These are phyloP conservation scores for Oxyteleia sp. DNA, from an alignment of 2,888 invertebrate genomes.

Conservation along the genomic window DNA sequence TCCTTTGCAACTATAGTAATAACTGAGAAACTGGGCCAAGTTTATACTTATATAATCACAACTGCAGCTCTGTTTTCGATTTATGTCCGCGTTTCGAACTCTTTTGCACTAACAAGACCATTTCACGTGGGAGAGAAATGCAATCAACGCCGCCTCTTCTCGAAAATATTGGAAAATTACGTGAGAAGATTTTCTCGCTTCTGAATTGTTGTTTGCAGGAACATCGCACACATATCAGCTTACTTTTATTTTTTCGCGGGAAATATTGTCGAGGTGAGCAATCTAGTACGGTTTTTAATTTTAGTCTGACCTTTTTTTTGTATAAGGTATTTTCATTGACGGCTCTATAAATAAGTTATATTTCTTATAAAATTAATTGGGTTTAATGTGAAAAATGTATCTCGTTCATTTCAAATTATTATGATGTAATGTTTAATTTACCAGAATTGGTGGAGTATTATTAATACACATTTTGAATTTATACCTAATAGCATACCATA, in stretches of 20 bases:
- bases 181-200: constrained; percentile 53
- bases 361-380: not conserved
- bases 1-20: constrained; percentile 41
- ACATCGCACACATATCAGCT: constrained; percentile 36
- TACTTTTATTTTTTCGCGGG: constrained; percentile 18
- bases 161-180: constrained; percentile 66
- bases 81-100: constrained; percentile 50
- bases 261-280: constrained; percentile 23
- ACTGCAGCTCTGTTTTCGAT: constrained; percentile 53
- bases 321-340: not conserved
- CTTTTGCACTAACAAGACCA: constrained; percentile 32
- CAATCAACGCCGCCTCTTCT: constrained; percentile 59
- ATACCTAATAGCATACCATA: constrained; percentile 32
- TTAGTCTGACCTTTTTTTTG: not conserved
- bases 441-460: too few species aligned
- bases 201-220: constrained; percentile 29
- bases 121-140: constrained; percentile 46
- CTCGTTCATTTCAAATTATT: too few species aligned
- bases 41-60: constrained; percentile 56
- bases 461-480: not conserved
- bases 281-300: constrained; percentile 4
- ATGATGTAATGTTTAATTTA: too few species aligned
- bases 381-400: too few species aligned
- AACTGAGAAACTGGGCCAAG: constrained; percentile 47
- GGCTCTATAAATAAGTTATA: not conserved